Base-by-base conservation (phyloP, 2,113 vertebrate genomes). In the Neolamprologus cancellatus region DNA sequence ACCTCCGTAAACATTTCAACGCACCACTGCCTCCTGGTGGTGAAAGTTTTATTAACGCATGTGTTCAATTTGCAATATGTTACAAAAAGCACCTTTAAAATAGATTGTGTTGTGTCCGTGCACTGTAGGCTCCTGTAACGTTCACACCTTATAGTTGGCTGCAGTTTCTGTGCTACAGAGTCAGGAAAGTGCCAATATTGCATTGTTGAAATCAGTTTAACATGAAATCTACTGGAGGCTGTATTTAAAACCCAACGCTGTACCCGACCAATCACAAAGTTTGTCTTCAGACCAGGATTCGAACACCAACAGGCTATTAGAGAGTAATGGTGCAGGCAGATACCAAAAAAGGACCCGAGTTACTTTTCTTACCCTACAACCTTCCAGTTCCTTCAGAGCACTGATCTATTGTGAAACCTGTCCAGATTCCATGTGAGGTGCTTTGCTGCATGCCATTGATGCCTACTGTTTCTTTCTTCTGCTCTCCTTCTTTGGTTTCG, bases 401-500 rank as follows among this genome's bases (percentile, higher is more conserved):
- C 71, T 76, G 80, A 39, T 55, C 41, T 74, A 7, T 80, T 55
- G 28, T 71, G 18, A 82, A 80, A 64, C 83, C 82, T 78, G 55
- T 88, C 90, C 76, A 78, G 84, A 83, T 23, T 88, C 81, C 23
- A 46, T 86, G 89, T 90, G 89, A 91, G 90, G 78, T 88, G 80
- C 83, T 92, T 79, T 85, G 86, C 91, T 85, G 95, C 96, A 97
- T 97, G 97, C 95, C 93, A 95, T 95, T 95, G 95, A 95, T 95
- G 96, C 96, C 97, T 97, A 96, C 93, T 84, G 84, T 82, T 86
- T 86, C 25, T 61, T 44, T 88, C 80, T 17, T 66, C 28, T 30
- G 54, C 57, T n/a, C 50, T 80, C 81, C 81, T 80, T 7, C 90
- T 93, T 85, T 39, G 18, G 6, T 28, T 13, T 36, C 0, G 7